Conservation (phyloP, 2,888 invertebrate genomes). For the Cyclophora punctaria region DNA sequence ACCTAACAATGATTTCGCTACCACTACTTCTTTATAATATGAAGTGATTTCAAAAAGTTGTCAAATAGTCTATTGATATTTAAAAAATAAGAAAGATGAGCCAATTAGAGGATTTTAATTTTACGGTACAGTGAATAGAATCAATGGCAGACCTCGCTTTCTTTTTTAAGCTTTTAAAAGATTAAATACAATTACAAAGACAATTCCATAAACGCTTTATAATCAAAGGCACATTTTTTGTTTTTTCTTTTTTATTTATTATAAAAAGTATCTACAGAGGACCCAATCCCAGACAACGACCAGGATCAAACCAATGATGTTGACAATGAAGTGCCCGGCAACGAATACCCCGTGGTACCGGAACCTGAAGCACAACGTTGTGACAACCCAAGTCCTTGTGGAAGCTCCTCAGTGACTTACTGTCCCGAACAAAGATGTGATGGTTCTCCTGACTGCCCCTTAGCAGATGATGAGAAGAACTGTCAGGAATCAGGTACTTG, state of each 20-base stretch:
- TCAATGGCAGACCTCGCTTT: too few relatives aligned
- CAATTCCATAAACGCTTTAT: too few relatives aligned
- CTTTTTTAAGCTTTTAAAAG: too few relatives aligned
- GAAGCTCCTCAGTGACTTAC: constrained; percentile 15
- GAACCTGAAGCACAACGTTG: constrained; percentile 1
- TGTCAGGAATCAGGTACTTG: constrained; percentile 4
- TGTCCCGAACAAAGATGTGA: constrained; percentile 26
- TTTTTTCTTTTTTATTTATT: constrained; percentile 2
- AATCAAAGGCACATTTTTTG: too few relatives aligned
- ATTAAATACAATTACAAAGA: too few relatives aligned
- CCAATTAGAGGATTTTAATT: too few relatives aligned
- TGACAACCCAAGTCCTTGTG: constrained; percentile 15
- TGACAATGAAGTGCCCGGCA: background rate
- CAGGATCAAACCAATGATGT: background rate
- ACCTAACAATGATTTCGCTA: too few relatives aligned
- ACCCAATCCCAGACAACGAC: background rate
- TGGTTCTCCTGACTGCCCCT: constrained; percentile 23
- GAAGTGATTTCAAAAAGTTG: too few relatives aligned
- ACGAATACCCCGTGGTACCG: background rate
- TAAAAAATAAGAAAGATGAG: too few relatives aligned
- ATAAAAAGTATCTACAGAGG: constrained; percentile 1
- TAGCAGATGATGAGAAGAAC: constrained; percentile 27
- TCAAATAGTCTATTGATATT: too few relatives aligned
- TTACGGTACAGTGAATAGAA: too few relatives aligned
- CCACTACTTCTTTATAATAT: too few relatives aligned